Base-by-base conservation (phyloP, 2,797 vertebrate species). In the Smutsia temminckii region DNA sequence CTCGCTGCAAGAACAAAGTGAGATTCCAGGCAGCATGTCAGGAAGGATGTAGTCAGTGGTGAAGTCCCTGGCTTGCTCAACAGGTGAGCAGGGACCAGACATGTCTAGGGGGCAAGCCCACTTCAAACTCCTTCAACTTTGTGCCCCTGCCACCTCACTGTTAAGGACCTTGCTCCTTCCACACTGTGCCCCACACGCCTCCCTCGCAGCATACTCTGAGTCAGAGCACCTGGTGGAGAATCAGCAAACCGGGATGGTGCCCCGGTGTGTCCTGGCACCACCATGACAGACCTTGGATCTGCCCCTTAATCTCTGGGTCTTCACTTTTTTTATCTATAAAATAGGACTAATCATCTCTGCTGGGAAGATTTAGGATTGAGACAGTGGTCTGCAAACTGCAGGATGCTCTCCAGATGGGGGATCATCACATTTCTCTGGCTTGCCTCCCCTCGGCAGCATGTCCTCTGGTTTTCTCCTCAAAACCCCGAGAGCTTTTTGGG, bases 11-110 rank as follows among this genome's bases (percentile, higher is more conserved):
- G 85, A 94, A 75, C 86, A 81, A 64, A 92, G 1, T 63, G 83
- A 91, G 34, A 91, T 85, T 66, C 96, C 32, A 59, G 55, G 64
- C 69, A 83, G 91, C 90, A 94, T 66, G 63, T 91, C 29, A 32
- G 78, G 27, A 42, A 46, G 68, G 74, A n/a, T 25, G 29, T 6
- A 46, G 66, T 55, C 86, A 4, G 2, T n/a, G 46, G 92, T 1
- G 64, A 95, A 64, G 74, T 29, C 69, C 69, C 34, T 40, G 55
- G 37, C 25, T 69, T 34, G 27, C 37, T 93, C 87, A 71, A 11
- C 13, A 66, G 53, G 66, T 21, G 20, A 18, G 40, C 0, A 0
- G 51, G 27, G 5, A 3, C 32, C 14, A 6, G 83, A 80, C 55
- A 21, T 3, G 21, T 3, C 10, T 18, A 5, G 53, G 3, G 27